Evolutionary conservation across 2,113 vertebrate species (phyloP).

Genomic region (Candoia aspera): DNA sequence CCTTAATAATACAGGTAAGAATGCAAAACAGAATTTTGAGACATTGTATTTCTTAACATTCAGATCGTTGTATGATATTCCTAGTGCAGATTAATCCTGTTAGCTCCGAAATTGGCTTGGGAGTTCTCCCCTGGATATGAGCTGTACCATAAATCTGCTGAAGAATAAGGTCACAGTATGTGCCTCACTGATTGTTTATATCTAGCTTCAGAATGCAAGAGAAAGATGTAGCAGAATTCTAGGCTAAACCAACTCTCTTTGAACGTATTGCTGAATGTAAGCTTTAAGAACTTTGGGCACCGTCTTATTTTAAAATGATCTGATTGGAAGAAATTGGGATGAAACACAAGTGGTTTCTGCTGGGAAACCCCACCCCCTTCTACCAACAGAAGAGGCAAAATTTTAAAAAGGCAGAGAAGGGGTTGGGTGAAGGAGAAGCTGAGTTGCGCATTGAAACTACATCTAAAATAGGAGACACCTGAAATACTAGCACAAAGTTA

Average conservation of each 20-base stretch:
- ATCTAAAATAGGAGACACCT: neutral
- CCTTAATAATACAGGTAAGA: conserved; percentile 87
- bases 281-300: neutral
- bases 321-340: neutral
- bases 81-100: neutral
- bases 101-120: neutral
- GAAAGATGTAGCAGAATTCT: neutral
- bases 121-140: neutral
- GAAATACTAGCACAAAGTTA: neutral
- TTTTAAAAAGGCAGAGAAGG: neutral
- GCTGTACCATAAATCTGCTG: neutral
- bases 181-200: neutral
- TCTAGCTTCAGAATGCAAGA: neutral
- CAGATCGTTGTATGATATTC: neutral
- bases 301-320: neutral
- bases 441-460: neutral
- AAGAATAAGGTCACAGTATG: neutral
- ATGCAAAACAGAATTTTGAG: neutral
- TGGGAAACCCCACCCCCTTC: neutral
- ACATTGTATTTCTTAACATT: neutral
- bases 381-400: neutral
- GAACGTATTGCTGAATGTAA: neutral
- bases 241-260: neutral
- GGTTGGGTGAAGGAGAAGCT: neutral
- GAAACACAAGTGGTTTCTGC: neutral